phyloP scores from a whole-genome alignment of 2,797 vertebrate genomes.

The Rhinogobio ventralis region DNA sequence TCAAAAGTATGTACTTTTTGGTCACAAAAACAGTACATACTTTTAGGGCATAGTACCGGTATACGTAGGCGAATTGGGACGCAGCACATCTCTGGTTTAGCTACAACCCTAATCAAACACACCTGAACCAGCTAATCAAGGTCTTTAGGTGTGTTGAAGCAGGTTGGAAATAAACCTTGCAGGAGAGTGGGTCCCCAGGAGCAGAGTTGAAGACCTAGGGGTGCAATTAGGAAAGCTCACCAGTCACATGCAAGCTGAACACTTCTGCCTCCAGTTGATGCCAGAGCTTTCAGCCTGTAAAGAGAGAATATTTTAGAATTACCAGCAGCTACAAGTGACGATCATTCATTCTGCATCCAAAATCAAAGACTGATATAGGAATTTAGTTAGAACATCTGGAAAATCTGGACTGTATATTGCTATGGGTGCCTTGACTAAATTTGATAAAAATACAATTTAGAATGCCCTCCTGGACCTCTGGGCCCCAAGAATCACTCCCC shows the following conservation, averaged over 20 bases:
- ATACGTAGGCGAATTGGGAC: neutral
- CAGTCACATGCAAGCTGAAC: constrained; percentile 98
- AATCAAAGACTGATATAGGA: neutral
- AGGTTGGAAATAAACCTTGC: neutral
- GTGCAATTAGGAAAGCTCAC: constrained; percentile 76
- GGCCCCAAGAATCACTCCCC: too few relatives aligned
- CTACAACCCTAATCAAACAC: neutral
- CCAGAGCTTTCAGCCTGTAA: constrained; percentile 91
- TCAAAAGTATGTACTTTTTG: too few relatives aligned
- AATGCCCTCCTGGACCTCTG: too few relatives aligned
- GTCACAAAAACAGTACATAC: too few relatives aligned
- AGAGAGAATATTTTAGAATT: constrained; percentile 21
- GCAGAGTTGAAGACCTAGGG: neutral
- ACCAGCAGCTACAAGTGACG: neutral
- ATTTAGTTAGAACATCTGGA: neutral
- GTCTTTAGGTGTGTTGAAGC: neutral
- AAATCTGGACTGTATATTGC: neutral
- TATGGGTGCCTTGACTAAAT: neutral
- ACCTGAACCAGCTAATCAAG: neutral
- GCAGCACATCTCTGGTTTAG: neutral
- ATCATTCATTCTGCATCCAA: constrained; percentile 4
- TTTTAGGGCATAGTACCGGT: neutral
- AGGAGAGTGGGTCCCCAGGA: neutral
- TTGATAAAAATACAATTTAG: too few relatives aligned
- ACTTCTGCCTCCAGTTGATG: constrained; percentile 94